Conservation (phyloP, 2,888 invertebrate species). For the Agapetus fuscipes region DNA sequence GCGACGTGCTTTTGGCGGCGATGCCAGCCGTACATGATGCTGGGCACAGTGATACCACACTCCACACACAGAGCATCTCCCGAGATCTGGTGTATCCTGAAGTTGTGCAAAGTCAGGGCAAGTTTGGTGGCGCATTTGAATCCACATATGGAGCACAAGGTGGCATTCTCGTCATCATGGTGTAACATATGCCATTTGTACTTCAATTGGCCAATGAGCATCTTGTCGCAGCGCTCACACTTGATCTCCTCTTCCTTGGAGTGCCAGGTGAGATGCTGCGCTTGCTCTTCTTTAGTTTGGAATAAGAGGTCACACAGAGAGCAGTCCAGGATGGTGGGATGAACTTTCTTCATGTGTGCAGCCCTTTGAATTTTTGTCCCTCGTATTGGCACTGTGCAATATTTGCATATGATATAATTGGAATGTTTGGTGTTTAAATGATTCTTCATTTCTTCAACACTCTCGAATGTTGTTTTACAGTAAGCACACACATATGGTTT, state of each 20-base stretch:
- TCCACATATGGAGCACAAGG: constrained; percentile 10
- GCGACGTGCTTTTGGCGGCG: constrained; percentile 11
- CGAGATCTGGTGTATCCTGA: constrained; percentile 6
- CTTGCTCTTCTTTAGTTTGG: constrained; percentile 3
- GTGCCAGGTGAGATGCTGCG: constrained; percentile 11
- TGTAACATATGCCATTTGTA: constrained; percentile 8
- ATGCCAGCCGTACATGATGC: constrained; percentile 5
- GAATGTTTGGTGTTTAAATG: too few species aligned
- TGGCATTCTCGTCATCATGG: constrained; percentile 2
- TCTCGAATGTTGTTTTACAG: too few species aligned
- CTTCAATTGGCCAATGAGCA: constrained; percentile 11
- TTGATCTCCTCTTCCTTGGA: constrained; percentile 10
- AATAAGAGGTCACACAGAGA: constrained; percentile 8
- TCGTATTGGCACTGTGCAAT: too few species aligned
- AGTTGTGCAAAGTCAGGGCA: constrained; percentile 7
- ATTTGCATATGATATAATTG: too few species aligned
- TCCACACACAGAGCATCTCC: constrained; percentile 11
- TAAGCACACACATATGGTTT: too few species aligned
- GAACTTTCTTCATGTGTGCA: constrained; percentile 4
- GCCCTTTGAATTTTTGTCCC: too few species aligned
- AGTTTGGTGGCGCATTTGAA: constrained; percentile 5
- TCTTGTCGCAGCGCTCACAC: constrained; percentile 9
- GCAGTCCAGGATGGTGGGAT: constrained; percentile 9
- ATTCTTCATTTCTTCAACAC: too few species aligned
- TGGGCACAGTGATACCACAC: constrained; percentile 11